phyloP scores from a whole-genome alignment of 2,888 invertebrate genomes.

The Nesidiocoris tenuis region DNA sequence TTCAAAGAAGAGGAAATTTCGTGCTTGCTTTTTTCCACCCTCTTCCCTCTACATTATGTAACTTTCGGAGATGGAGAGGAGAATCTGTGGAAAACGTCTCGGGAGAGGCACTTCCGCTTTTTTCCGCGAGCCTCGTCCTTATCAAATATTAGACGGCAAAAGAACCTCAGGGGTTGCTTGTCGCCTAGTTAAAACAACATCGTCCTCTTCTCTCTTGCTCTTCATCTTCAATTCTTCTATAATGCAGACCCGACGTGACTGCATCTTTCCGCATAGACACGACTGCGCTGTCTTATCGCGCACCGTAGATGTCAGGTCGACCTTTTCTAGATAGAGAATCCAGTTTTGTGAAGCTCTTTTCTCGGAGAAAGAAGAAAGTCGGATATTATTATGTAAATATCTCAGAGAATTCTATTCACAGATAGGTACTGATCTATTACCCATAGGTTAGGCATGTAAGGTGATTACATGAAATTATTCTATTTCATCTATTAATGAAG shows the following conservation, averaged over 20 bases:
- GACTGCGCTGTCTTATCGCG: neutral
- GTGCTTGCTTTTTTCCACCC: neutral
- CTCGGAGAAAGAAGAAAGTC: no score
- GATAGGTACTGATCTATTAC: no score
- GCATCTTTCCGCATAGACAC: neutral
- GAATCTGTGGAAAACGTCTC: conserved; percentile 35
- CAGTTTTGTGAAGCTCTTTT: no score
- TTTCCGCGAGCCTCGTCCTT: neutral
- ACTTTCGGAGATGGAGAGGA: conserved; percentile 20
- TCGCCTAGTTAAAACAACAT: conserved; percentile 17
- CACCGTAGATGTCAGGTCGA: neutral
- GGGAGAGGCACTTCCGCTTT: conserved; percentile 14
- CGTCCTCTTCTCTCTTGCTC: neutral
- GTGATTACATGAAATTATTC: no score
- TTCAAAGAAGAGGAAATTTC: neutral
- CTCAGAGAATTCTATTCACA: no score
- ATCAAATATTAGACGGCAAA: conserved; percentile 25
- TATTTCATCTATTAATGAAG: no score
- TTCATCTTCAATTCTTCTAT: neutral
- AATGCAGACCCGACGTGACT: neutral
- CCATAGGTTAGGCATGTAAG: no score
- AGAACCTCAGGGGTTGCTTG: conserved; percentile 20
- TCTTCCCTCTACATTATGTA: conserved; percentile 22
- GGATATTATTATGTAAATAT: no score
- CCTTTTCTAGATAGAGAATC: neutral